Percentiles rank a stretch among this genome's conserved stretches.
phyloP scores from a whole-genome alignment of 2,888 invertebrate species.

The Drosophila demipolita region DNA sequence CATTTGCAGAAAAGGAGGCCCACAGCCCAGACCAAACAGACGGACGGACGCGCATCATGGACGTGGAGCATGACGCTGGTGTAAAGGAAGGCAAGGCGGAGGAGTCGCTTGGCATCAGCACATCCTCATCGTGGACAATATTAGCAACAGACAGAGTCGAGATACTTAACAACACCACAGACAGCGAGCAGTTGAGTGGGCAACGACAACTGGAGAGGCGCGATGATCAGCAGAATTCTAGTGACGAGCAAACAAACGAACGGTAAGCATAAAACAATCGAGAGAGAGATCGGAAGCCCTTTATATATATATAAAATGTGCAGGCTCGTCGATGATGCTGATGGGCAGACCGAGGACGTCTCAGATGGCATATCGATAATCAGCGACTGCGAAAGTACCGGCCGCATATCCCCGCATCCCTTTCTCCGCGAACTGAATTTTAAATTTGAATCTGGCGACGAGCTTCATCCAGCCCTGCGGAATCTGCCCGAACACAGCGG shows the following conservation, averaged over 20 bases:
- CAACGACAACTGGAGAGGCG: not conserved
- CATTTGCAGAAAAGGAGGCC: slow-evolving; percentile 33
- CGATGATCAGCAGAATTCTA: not conserved
- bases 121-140: slow-evolving; percentile 83
- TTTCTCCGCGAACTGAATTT: slow-evolving; percentile 70
- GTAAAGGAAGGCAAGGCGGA: slow-evolving; percentile 42
- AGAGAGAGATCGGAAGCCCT: not conserved
- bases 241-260: slow-evolving; percentile 53
- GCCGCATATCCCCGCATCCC: slow-evolving; percentile 80
- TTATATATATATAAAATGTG: slow-evolving; percentile 25
- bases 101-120: slow-evolving; percentile 67
- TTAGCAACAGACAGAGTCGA: slow-evolving; percentile 65
- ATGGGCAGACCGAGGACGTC: slow-evolving; percentile 76
- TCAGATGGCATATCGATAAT: slow-evolving; percentile 85
- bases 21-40: not conserved
- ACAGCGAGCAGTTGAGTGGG: slow-evolving; percentile 9
- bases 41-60: slow-evolving; percentile 21
- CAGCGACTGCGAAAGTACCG: slow-evolving; percentile 84
- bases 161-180: slow-evolving; percentile 26
- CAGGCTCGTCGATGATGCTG: slow-evolving; percentile 49
- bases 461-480: slow-evolving; percentile 38
- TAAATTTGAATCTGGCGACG: slow-evolving; percentile 29
- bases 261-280: slow-evolving; percentile 27
- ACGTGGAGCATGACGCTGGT: slow-evolving; percentile 6
- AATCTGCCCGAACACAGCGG: not conserved